Percentiles rank a stretch among this genome's conserved stretches.
Conservation (phyloP, 2,113 vertebrate species). For the Parotia lawesii region DNA sequence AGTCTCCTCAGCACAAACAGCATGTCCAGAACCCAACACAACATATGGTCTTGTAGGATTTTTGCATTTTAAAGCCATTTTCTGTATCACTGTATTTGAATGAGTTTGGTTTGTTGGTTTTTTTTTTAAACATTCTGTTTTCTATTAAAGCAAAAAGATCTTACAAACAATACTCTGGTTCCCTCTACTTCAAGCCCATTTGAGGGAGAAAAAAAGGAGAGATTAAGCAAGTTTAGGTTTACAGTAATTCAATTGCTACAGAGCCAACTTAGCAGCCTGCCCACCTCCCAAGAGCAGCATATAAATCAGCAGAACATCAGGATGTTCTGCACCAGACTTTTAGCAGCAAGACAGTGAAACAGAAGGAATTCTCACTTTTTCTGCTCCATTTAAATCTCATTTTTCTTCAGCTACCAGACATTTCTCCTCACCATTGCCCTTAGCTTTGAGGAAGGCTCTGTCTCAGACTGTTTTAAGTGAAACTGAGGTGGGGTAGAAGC, state of each 20-base stretch:
- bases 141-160: neutral
- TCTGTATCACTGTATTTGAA: neutral
- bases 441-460: neutral
- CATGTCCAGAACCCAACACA: neutral
- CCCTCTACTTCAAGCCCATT: neutral
- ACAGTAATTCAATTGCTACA: neutral
- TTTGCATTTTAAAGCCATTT: neutral
- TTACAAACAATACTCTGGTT: neutral
- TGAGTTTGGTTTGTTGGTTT: neutral
- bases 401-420: neutral
- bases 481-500: neutral
- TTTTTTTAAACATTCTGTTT: neutral
- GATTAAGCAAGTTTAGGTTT: neutral
- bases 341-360: slow-evolving; percentile 56
- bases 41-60: neutral
- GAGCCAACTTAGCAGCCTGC: slow-evolving; percentile 34
- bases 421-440: neutral
- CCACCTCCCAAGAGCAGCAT: neutral
- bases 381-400: slow-evolving; percentile 11
- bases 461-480: neutral
- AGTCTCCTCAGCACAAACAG: neutral
- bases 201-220: neutral
- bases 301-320: slow-evolving; percentile 19
- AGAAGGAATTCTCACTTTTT: slow-evolving; percentile 24
- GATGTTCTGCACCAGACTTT: slow-evolving; percentile 21